These are phyloP conservation scores for Coelopa frigida DNA, from an alignment of 1,140 invertebrate genomes.

Conservation along the genomic window DNA sequence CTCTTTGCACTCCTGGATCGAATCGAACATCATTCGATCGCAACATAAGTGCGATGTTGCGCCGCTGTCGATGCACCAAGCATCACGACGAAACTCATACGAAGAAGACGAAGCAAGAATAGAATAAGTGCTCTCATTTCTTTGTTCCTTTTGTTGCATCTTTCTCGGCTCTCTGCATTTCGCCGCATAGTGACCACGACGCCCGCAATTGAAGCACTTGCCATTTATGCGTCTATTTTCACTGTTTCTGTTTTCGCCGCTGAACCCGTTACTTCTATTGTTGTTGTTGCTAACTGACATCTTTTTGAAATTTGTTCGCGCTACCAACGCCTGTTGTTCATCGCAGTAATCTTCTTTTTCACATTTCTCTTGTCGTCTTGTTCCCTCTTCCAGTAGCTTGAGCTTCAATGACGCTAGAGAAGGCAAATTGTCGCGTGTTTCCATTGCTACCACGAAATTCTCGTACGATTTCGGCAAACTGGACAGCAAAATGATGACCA, in stretches of 20 bases:
- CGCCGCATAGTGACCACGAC: background rate
- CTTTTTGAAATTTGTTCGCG: background rate
- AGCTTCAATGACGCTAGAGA: conserved; percentile 2
- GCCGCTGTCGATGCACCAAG: conserved; percentile 21
- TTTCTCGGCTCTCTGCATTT: conserved; percentile 8
- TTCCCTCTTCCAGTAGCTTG: conserved; percentile 11
- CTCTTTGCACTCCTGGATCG: conserved; percentile 1
- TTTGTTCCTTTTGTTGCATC: background rate
- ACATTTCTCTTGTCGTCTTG: conserved; percentile 5
- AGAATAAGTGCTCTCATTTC: background rate
- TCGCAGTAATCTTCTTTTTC: background rate
- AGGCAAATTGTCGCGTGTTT: conserved; percentile 9
- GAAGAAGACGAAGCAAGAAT: background rate
- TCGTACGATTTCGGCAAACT: conserved; percentile 13
- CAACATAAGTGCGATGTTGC: conserved; percentile 16
- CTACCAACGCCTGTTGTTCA: background rate
- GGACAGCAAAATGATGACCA: conserved; percentile 11
- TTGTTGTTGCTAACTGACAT: background rate
- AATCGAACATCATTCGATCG: conserved; percentile 4
- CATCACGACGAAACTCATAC: background rate
- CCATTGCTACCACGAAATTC: conserved; percentile 15
- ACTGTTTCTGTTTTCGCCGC: background rate
- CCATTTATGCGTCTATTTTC: background rate
- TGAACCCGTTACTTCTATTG: background rate
- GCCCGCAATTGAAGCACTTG: conserved; percentile 5